Evolutionary conservation across 2,113 vertebrate species (phyloP).

Genomic region (Coryphaenoides rupestris): DNA sequence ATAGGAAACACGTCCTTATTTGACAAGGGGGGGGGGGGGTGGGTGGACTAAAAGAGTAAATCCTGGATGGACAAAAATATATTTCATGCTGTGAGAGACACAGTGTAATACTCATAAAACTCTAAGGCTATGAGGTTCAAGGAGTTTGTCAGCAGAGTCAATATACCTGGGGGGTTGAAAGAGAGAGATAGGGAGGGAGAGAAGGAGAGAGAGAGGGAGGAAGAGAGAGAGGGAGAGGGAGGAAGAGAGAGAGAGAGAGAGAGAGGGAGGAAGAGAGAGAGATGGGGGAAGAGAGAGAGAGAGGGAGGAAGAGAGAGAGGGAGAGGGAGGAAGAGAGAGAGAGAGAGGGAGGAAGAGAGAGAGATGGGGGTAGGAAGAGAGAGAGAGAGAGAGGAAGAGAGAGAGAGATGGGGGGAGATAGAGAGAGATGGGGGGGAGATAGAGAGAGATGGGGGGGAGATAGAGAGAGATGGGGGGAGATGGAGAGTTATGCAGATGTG

Average conservation of each 20-base stretch:
- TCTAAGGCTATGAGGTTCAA: slow-evolving; percentile 40
- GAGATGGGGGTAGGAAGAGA: not conserved
- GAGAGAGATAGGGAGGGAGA: not conserved
- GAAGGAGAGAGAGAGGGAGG: not conserved
- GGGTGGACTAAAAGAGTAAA: no score
- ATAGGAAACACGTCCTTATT: no score
- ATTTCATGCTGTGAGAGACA: slow-evolving; percentile 25
- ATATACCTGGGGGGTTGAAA: slow-evolving; percentile 34
- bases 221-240: not conserved
- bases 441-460: slow-evolving; percentile 40
- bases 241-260: not conserved
- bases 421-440: slow-evolving; percentile 29
- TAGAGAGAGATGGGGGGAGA: slow-evolving; percentile 57
- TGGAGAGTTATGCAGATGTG: slow-evolving; percentile 52
- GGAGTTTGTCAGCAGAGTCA: slow-evolving; percentile 41
- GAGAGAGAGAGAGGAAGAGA: not conserved
- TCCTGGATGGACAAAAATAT: not conserved
- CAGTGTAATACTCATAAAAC: slow-evolving; percentile 44
- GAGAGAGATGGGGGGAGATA: not conserved
- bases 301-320: not conserved
- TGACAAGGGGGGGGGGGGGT: no score
- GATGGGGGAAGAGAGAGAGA: not conserved
- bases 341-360: not conserved
- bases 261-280: not conserved
- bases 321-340: not conserved